Evolutionary conservation across 2,888 invertebrate species (phyloP).

Genomic region (Camponotus fellah): DNA sequence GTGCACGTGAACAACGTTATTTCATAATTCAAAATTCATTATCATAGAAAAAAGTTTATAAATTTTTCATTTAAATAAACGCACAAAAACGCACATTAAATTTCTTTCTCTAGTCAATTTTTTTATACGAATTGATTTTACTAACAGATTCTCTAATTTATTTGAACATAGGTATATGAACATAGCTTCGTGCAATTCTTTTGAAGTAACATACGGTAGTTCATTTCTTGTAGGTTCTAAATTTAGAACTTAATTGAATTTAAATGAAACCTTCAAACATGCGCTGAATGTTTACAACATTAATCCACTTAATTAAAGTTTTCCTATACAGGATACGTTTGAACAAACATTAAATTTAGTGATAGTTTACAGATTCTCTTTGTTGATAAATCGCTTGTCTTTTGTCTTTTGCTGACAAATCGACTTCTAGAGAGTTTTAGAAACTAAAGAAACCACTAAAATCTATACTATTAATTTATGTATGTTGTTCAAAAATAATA

Average conservation of each 20-base stretch:
- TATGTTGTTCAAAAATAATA: neutral
- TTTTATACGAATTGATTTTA: neutral
- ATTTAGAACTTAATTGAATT: conserved; percentile 73
- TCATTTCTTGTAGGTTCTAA: neutral
- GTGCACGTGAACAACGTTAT: neutral
- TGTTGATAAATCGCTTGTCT: no score
- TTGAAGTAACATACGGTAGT: neutral
- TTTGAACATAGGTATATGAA: no score
- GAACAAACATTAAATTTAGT: neutral
- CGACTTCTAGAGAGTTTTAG: neutral
- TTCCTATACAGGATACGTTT: neutral
- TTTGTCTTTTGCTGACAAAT: no score
- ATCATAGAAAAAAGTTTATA: neutral
- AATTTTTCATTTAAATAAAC: neutral
- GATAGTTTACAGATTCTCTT: no score
- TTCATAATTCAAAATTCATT: neutral
- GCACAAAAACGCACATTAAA: no score
- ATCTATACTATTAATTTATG: no score
- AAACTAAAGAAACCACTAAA: neutral
- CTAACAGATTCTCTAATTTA: conserved; percentile 39
- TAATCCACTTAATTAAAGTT: conserved; percentile 7
- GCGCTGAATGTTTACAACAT: conserved; percentile 40
- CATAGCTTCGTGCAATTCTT: neutral
- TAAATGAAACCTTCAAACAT: conserved; percentile 77
- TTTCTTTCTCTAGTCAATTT: neutral